Percentiles rank a stretch among this genome's conserved stretches.
phyloP scores from a whole-genome alignment of 2,797 vertebrate genomes.

The Megalops cyprinoides region DNA sequence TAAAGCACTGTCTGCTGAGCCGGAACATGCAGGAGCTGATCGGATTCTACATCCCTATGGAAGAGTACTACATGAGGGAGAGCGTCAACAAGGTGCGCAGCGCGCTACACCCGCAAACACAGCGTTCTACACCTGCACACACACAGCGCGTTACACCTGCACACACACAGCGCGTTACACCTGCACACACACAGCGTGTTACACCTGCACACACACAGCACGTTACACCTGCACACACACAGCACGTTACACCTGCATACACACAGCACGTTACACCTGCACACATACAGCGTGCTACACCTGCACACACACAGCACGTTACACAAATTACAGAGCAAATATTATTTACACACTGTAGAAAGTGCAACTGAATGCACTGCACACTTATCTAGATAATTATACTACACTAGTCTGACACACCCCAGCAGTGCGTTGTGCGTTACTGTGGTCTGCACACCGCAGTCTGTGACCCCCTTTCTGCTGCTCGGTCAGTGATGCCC shows the following conservation, averaged over 20 bases:
- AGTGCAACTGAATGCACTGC: too few species aligned
- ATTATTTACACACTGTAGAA: neutral
- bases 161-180: neutral
- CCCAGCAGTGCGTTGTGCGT: too few species aligned
- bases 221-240: too few species aligned
- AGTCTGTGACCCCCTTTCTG: too few species aligned
- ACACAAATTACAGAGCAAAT: neutral
- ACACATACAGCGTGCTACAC: too few species aligned
- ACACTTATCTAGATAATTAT: neutral
- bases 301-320: too few species aligned
- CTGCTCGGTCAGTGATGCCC: too few species aligned
- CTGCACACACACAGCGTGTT: too few species aligned
- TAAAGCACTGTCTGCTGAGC: slow-evolving; percentile 91
- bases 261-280: too few species aligned
- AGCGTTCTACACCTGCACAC: neutral
- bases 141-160: neutral
- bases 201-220: too few species aligned
- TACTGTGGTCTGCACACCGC: too few species aligned
- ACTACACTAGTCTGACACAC: neutral
- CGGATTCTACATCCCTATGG: slow-evolving; percentile 97
- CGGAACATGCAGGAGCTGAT: slow-evolving; percentile 95
- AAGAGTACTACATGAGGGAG: slow-evolving; percentile 98
- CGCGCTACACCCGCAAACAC: neutral
- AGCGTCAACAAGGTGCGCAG: slow-evolving; percentile 90
- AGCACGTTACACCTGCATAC: too few species aligned